phyloP scores from a whole-genome alignment of 2,113 vertebrate genomes.

The Atherinomorus stipes region DNA sequence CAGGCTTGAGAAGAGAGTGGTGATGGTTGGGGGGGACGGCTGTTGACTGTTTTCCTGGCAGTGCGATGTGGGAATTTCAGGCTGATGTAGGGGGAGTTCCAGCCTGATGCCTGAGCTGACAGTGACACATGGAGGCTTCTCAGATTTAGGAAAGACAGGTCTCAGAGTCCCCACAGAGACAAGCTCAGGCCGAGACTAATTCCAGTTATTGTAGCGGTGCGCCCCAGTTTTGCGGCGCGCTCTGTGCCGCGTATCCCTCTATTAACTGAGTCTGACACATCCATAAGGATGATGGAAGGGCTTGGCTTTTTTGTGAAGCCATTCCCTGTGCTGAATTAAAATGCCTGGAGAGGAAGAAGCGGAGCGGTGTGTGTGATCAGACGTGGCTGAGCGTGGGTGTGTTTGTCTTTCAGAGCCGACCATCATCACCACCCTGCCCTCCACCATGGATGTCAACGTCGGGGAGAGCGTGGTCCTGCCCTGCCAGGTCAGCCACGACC shows the following conservation, averaged over 20 bases:
- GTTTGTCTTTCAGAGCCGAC: slow-evolving; percentile 88
- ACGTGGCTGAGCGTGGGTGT: slow-evolving; percentile 25
- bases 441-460: slow-evolving; percentile 94
- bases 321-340: slow-evolving; percentile 54
- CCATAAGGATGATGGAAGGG: slow-evolving; percentile 74
- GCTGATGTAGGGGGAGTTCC: slow-evolving; percentile 33
- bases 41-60: slow-evolving; percentile 65
- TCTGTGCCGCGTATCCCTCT: slow-evolving; percentile 61
- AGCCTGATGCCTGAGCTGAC: slow-evolving; percentile 62
- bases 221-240: slow-evolving; percentile 59
- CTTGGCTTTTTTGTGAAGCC: slow-evolving; percentile 51
- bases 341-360: slow-evolving; percentile 16
- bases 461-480: slow-evolving; percentile 97
- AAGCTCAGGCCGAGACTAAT: slow-evolving; percentile 61
- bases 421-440: slow-evolving; percentile 88
- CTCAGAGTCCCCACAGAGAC: slow-evolving; percentile 51
- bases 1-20: slow-evolving; percentile 52
- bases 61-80: slow-evolving; percentile 64
- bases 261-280: slow-evolving; percentile 70
- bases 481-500: slow-evolving; percentile 95
- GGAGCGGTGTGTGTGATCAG: slow-evolving; percentile 20
- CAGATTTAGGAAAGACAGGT: slow-evolving; percentile 56
- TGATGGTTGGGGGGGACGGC: slow-evolving; percentile 24
- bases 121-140: slow-evolving; percentile 71
- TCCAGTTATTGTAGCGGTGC: slow-evolving; percentile 70